Evolutionary conservation across 2,888 invertebrate genomes (phyloP), one percentile per base, ranked within the genome.

Genomic region (Ctena decussata): DNA sequence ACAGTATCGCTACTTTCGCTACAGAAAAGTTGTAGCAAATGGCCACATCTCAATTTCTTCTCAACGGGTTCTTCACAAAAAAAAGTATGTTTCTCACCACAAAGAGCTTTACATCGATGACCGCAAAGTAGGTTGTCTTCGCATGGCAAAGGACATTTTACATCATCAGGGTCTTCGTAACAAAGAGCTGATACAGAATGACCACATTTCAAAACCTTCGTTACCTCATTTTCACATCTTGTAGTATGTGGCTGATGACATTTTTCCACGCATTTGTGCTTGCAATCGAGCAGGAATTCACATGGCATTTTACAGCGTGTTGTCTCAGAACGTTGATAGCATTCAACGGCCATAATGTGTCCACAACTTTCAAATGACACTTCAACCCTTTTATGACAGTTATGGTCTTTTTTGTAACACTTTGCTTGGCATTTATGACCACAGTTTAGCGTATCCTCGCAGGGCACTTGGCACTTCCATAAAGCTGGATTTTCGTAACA

Each of bases 81-180:
- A 21, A 5, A 15, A 6, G 78, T 75, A 35, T 57, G 57, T 11
- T 12, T 8, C 5, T 18, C 8, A 21, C 30, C 8, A 21, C 65
- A 65, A 21, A 15, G 15, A 6, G 32, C 30, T 11, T 15, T 6
- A 35, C 65, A 65, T 3, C 3, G 6, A 1, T 35, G 18, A 11
- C 24, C 24, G 21, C 65, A 65, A 11, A 15, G 2, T 11, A n/a
- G 65, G 5, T 30, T 65, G 35, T 18, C 0, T 21, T 35, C 15
- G 21, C 65, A 65, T 35, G 5, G 3, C 5, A 3, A 21, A 12
- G 2, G 11, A 30, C 65, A 65, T 21, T 18, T 65, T 6, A 84
- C 86, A 18, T 46, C 57, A 84, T 95, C 95, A 21, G 49, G 30
- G 49, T 84, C 76, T n/a, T 85, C 72, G 82, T 83, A 74, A 80